Percentiles rank a stretch among this genome's conserved stretches.
Evolutionary conservation across 2,888 invertebrate species (phyloP).

Genomic region (Rhagium mordax): DNA sequence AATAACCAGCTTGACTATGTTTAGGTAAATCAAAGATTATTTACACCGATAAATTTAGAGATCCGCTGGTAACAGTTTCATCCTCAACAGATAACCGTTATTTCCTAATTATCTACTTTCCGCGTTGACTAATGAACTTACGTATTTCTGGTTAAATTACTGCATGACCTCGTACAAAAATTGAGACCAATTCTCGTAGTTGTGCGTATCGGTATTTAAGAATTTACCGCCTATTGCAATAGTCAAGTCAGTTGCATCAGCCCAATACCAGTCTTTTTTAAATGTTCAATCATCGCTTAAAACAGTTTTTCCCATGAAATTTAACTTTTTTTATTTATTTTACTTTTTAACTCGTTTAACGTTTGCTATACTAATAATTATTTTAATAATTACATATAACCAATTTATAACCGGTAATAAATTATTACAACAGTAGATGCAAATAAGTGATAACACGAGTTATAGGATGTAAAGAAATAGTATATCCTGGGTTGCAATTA

Average conservation of each 20-base stretch:
- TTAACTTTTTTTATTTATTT: neutral
- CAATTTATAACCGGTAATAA: neutral
- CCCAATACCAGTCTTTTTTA: constrained; percentile 10
- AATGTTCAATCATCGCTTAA: neutral
- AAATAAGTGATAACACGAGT: neutral
- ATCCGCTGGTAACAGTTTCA: no score
- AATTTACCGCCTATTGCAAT: constrained; percentile 29
- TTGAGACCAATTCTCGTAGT: constrained; percentile 31
- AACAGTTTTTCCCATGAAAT: neutral
- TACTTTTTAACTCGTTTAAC: neutral
- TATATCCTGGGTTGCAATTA: neutral
- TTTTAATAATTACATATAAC: neutral
- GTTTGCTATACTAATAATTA: neutral
- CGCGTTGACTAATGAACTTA: constrained; percentile 13
- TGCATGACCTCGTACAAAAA: constrained; percentile 27
- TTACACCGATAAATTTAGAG: no score
- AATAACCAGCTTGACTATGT: neutral
- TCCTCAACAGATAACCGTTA: neutral
- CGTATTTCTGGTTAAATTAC: constrained; percentile 20
- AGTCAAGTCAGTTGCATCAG: constrained; percentile 16
- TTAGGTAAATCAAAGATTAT: neutral
- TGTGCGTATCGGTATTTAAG: constrained; percentile 22
- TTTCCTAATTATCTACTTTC: constrained; percentile 18
- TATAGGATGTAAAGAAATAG: no score
- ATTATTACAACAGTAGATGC: neutral